phyloP scores from a whole-genome alignment of 2,888 invertebrate species.

The Diadegma fenestrale region DNA sequence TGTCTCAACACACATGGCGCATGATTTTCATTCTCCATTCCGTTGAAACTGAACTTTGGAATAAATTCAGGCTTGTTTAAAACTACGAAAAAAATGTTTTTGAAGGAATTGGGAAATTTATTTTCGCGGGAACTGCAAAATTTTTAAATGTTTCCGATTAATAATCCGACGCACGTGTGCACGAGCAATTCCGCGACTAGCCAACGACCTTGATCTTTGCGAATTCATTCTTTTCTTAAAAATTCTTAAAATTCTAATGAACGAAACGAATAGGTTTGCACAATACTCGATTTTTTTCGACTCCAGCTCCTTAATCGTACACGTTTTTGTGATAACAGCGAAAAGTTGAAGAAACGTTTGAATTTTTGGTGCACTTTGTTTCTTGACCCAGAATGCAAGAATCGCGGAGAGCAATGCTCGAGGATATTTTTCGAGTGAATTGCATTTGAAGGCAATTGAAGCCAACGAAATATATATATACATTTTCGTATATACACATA shows the following conservation, averaged over 20 bases:
- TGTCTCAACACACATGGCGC: background rate
- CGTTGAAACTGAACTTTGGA: background rate
- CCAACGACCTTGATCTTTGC: background rate
- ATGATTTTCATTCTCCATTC: background rate
- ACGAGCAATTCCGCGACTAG: background rate
- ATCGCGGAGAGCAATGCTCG: background rate
- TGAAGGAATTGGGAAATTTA: too few relatives aligned
- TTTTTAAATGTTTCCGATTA: too few relatives aligned
- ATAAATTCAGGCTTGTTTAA: too few relatives aligned
- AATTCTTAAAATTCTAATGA: background rate
- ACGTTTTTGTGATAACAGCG: background rate
- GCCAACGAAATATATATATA: background rate
- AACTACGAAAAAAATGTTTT: too few relatives aligned
- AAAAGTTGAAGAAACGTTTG: background rate
- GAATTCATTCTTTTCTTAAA: background rate
- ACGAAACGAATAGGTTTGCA: background rate
- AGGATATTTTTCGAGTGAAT: background rate
- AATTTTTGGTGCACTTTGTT: background rate
- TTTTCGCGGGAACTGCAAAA: too few relatives aligned
- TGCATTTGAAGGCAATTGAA: slow-evolving; percentile 8
- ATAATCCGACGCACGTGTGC: too few relatives aligned
- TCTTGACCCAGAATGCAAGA: background rate
- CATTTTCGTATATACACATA: background rate
- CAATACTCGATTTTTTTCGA: background rate
- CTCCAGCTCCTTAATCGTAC: background rate